Base-by-base conservation (phyloP, 2,888 invertebrate species). In the Phania funesta region DNA sequence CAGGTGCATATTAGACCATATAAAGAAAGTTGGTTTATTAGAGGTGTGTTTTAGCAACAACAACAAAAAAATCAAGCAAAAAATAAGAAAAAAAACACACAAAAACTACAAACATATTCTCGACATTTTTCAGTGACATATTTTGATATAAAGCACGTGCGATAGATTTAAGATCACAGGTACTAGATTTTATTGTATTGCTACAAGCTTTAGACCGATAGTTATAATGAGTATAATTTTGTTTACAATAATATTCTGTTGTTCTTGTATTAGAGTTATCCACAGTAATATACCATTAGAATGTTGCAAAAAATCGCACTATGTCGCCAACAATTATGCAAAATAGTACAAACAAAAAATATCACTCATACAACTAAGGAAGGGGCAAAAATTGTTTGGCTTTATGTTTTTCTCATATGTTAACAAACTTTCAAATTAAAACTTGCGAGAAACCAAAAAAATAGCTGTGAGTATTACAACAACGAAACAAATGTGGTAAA, bases 1-100 rank as follows among this genome's bases (percentile, higher is more conserved):
- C 81, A 81, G 81, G 73, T 81, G 81, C 81, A 81, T 77, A 64
- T 73, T 67, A 81, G 64, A 62, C 81, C 77, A 77, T 77, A 60
- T 81, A 64, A 62, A 81, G 81, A 29, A 64, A 73, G 50, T 58
- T 50, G 54, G 41, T 64, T 54, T 73, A 77, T 68, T 68, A 77
- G 50, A 77, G 73, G 81, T 74, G 81, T 77, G 77, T 74, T 70
- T 56, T 62, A 71, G 35, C 29, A 67, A 58, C 3, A 38, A 7
- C 7, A 58, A 60, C 29, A 41, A 46, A 26, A 20, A 50, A 67
- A 52, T n/a, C n/a, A n/a, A n/a, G n/a, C n/a, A n/a, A n/a, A n/a
- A n/a, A n/a, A n/a, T n/a, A n/a, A n/a, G n/a, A n/a, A n/a, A n/a
- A n/a, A n/a, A n/a, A n/a, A n/a, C n/a, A n/a, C n/a, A n/a, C n/a